Conservation (phyloP, 2,888 invertebrate species). For the Epistrophella euchroma region DNA sequence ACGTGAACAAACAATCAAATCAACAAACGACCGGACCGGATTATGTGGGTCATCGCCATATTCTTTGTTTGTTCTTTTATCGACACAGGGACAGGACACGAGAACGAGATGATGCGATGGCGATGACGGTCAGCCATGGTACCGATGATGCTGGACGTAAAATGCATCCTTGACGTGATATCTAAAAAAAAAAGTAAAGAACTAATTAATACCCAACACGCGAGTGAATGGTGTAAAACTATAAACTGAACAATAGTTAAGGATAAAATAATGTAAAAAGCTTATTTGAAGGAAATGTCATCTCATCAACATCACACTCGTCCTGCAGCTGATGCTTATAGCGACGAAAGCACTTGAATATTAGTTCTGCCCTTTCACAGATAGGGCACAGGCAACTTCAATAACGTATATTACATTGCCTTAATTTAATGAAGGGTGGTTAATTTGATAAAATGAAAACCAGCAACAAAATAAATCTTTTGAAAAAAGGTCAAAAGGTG, state of each 20-base stretch:
- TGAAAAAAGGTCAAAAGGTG: neutral
- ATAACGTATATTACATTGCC: slow-evolving; percentile 39
- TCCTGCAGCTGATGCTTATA: neutral
- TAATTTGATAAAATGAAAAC: slow-evolving; percentile 14
- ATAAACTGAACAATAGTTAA: slow-evolving; percentile 1
- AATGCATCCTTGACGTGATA: slow-evolving; percentile 29
- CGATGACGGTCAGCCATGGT: neutral
- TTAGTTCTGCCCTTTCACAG: slow-evolving; percentile 6
- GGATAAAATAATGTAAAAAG: neutral
- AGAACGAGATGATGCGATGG: slow-evolving; percentile 8
- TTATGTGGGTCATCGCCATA: slow-evolving; percentile 59
- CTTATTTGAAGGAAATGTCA: slow-evolving; percentile 19
- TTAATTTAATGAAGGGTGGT: neutral
- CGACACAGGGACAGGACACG: neutral
- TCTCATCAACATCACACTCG: neutral
- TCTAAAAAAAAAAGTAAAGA: neutral
- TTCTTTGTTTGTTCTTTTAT: slow-evolving; percentile 6
- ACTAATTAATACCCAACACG: slow-evolving; percentile 37
- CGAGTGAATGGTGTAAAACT: neutral
- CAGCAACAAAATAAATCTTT: neutral
- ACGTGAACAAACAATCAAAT: slow-evolving; percentile 25
- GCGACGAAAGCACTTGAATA: neutral
- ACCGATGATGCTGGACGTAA: neutral
- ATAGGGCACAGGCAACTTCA: slow-evolving; percentile 22
- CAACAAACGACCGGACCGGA: slow-evolving; percentile 37